Conservation (phyloP, 2,888 invertebrate species). For the Pseudanteris insignis region DNA sequence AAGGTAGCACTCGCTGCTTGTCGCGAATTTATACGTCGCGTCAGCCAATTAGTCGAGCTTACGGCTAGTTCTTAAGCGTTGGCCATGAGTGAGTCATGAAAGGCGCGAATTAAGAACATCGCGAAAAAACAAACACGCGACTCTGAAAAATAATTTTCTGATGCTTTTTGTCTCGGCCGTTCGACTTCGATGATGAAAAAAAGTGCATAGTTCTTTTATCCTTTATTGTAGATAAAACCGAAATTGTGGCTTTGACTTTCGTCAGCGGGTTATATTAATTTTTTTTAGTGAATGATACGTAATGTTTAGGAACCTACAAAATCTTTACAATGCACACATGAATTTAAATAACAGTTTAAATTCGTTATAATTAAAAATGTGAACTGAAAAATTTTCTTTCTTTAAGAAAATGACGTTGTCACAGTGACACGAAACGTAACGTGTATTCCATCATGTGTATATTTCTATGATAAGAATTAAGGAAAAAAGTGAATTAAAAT, state of each 20-base stretch:
- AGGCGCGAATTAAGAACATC: slow-evolving; percentile 46
- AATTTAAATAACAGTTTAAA: too few species aligned
- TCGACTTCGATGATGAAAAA: slow-evolving; percentile 2
- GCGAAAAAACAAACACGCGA: slow-evolving; percentile 39
- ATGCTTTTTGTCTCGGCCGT: slow-evolving; percentile 16
- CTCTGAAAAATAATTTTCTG: slow-evolving; percentile 33
- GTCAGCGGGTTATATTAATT: background rate
- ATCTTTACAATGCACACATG: too few species aligned
- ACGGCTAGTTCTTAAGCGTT: slow-evolving; percentile 43
- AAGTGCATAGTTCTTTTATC: background rate
- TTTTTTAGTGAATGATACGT: too few species aligned
- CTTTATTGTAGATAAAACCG: too few species aligned
- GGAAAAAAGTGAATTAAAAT: too few species aligned
- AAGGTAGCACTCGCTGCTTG: slow-evolving; percentile 44
- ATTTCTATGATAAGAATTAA: too few species aligned
- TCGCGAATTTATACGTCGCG: slow-evolving; percentile 47
- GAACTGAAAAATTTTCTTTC: too few species aligned
- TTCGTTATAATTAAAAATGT: too few species aligned
- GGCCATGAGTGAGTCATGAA: slow-evolving; percentile 45
- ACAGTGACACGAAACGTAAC: too few species aligned
- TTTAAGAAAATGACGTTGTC: too few species aligned
- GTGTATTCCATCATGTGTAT: too few species aligned
- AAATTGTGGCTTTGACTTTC: background rate
- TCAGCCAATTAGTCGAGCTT: slow-evolving; percentile 46
- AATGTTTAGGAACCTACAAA: too few species aligned